Evolutionary conservation across 2,797 vertebrate species (phyloP).

Genomic region (Loriculus beryllinus): DNA sequence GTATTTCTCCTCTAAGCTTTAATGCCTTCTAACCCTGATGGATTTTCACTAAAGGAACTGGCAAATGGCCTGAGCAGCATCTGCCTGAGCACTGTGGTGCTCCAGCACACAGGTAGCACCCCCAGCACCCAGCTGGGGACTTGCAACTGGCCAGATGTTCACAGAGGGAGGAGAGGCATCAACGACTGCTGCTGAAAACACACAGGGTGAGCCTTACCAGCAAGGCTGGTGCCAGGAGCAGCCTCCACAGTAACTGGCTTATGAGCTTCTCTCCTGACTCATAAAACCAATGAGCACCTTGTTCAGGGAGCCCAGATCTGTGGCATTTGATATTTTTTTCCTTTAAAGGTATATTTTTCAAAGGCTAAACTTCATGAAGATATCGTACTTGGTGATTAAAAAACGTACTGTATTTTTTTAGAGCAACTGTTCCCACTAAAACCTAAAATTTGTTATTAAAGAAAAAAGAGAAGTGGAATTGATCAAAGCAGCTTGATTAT

Average conservation of each 20-base stretch:
- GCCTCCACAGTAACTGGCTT: rapidly evolving
- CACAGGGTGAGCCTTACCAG: neutral
- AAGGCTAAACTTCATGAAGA: neutral
- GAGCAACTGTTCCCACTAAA: neutral
- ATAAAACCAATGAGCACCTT: neutral
- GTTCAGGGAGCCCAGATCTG: neutral
- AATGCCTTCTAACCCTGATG: rapidly evolving
- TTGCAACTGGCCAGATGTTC: constrained; percentile 22
- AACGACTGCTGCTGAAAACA: neutral
- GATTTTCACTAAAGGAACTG: neutral
- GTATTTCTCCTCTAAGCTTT: rapidly evolving
- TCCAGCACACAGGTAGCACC: neutral
- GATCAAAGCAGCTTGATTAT: neutral
- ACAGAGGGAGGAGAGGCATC: neutral
- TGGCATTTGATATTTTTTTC: neutral
- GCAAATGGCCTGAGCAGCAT: neutral
- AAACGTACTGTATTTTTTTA: neutral
- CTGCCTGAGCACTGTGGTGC: neutral
- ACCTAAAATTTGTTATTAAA: neutral
- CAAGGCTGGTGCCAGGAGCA: neutral
- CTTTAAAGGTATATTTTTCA: neutral
- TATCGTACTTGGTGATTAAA: neutral
- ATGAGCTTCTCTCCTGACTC: neutral
- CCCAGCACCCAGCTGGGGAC: neutral
- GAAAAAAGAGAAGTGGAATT: neutral